These are phyloP conservation scores for Neosilurus hyrtlii DNA, from an alignment of 2,797 vertebrate species.

Conservation along the genomic window DNA sequence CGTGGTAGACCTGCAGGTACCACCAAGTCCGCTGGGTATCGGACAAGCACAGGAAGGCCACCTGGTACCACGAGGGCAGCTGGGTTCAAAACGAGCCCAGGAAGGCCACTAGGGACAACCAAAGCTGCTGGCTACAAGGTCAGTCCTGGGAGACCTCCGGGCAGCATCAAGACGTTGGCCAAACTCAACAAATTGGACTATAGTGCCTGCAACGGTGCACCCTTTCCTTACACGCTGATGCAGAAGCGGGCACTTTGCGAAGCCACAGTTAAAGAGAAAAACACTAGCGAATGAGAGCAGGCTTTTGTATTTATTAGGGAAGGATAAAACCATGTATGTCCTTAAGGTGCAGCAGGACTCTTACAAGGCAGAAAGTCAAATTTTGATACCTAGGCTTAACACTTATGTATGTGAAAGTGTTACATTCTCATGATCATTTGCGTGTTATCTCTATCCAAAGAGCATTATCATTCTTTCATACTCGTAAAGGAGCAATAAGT, in stretches of 20 bases:
- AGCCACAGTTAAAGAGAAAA: conserved; percentile 81
- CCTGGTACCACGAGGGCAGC: conserved; percentile 96
- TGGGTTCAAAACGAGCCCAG: conserved; percentile 98
- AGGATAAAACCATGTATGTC: conserved; percentile 53
- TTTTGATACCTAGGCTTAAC: conserved; percentile 55
- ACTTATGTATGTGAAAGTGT: conserved; percentile 56
- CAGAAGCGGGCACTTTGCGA: conserved; percentile 90
- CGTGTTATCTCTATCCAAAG: conserved; percentile 62
- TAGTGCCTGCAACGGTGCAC: conserved; percentile 80
- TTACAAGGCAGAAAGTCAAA: conserved; percentile 37
- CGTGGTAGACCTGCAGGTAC: conserved; percentile 94
- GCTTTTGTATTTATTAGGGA: conserved; percentile 54
- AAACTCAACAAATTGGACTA: conserved; percentile 85
- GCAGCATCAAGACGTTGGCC: conserved; percentile 96
- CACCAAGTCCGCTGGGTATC: conserved; percentile 97
- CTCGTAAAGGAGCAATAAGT: conserved; percentile 45
- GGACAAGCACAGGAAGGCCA: conserved; percentile 96
- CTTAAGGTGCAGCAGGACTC: conserved; percentile 42
- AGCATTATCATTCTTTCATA: conserved; percentile 55
- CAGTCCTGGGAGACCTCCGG: conserved; percentile 95
- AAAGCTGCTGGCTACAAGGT: conserved; percentile 99
- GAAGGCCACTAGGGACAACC: conserved; percentile 95
- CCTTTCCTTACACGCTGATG: conserved; percentile 88
- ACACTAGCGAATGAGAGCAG: conserved; percentile 75
- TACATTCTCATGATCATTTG: conserved; percentile 54